Percentiles rank a stretch among this genome's conserved stretches.
These are phyloP conservation scores for Poeciliopsis retropinna DNA, from an alignment of 2,113 vertebrate genomes.

Conservation along the genomic window DNA sequence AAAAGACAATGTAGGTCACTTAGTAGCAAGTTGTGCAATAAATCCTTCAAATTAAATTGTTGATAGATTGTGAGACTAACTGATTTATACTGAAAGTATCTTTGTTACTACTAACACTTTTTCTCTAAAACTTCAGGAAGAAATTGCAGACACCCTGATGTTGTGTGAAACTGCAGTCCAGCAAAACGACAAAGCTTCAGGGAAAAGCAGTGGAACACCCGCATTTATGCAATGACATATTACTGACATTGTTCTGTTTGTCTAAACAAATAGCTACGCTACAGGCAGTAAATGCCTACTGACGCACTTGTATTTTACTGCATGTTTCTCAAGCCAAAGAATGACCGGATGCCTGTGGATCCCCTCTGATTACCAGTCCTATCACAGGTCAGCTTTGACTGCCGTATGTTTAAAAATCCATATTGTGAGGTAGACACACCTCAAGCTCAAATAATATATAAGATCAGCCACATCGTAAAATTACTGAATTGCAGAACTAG, in stretches of 20 bases:
- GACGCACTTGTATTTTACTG: not conserved
- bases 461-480: slow-evolving; percentile 32
- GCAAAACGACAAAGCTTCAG: not conserved
- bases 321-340: not conserved
- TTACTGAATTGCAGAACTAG: not conserved
- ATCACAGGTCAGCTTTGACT: not conserved
- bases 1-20: not conserved
- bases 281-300: not conserved
- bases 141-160: not conserved
- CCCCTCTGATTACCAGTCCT: not conserved
- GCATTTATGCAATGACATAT: slow-evolving; percentile 31
- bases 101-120: not conserved
- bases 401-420: slow-evolving; percentile 31
- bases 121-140: not conserved
- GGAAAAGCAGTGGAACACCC: slow-evolving; percentile 1
- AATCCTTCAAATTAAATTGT: not conserved
- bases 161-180: too few species aligned
- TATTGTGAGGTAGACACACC: slow-evolving; percentile 29
- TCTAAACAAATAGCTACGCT: not conserved
- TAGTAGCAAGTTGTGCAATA: not conserved
- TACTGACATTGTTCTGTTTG: slow-evolving; percentile 13
- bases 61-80: not conserved
- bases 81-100: not conserved
- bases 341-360: not conserved
- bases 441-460: slow-evolving; percentile 20